A percentile compares a stretch with the other conserved stretches of the same genome.
phyloP scores from a whole-genome alignment of 2,888 invertebrate genomes.

The Drosophila austrosaltans region DNA sequence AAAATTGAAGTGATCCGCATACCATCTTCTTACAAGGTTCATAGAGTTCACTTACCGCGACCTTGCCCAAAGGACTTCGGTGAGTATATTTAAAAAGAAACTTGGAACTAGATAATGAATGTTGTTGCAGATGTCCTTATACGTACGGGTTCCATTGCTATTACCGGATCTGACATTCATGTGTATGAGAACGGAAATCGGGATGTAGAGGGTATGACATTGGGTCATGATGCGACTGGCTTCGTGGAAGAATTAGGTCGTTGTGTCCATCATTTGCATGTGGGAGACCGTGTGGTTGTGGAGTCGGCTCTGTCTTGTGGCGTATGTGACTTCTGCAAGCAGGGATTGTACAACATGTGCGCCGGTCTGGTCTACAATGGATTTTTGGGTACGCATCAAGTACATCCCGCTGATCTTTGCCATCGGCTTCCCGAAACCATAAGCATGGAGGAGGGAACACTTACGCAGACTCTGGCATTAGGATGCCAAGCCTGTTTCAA shows the following conservation, averaged over 20 bases:
- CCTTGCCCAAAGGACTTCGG: conserved; percentile 66
- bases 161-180: conserved; percentile 97
- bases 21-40: conserved; percentile 56
- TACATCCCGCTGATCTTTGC: conserved; percentile 79
- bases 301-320: conserved; percentile 96
- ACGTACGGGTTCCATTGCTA: conserved; percentile 90
- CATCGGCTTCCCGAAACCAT: conserved; percentile 69
- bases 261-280: conserved; percentile 86
- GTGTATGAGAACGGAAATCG: conserved; percentile 85
- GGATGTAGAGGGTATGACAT: conserved; percentile 84
- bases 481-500: conserved; percentile 78
- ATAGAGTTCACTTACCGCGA: conserved; percentile 30
- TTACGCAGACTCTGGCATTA: conserved; percentile 72
- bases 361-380: conserved; percentile 70
- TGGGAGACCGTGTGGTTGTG: conserved; percentile 95
- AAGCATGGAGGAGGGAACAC: conserved; percentile 69
- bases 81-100: conserved; percentile 29
- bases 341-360: conserved; percentile 78
- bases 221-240: conserved; percentile 96
- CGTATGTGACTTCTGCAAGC: conserved; percentile 91
- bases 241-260: conserved; percentile 88
- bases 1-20: conserved; percentile 50
- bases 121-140: conserved; percentile 85
- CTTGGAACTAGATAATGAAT: too few relatives aligned
- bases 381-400: conserved; percentile 70